Base-by-base conservation (phyloP, 2,888 invertebrate species). In the Limnephilus auricula region DNA sequence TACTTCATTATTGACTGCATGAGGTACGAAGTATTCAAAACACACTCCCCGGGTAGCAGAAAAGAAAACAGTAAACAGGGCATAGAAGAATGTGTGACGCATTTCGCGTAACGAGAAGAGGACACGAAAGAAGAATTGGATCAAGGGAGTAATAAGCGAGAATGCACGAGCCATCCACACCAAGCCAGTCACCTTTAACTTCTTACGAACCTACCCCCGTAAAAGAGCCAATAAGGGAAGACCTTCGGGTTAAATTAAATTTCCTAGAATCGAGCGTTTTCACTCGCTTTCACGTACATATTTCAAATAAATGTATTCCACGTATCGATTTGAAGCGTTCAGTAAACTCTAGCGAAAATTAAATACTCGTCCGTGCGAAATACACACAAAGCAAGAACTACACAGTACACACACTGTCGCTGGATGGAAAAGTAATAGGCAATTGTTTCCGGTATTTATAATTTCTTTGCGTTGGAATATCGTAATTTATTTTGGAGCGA, bases 231-330 rank as follows among this genome's bases (percentile, higher is more conserved):
- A 65, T 65, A 65, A 65, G 65, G 25, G 25, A 65, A 84, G 37
- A n/a, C 84, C 37, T 84, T 37, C 84, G 84, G 40, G 84, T 84
- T 84, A 84, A 84, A 84, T 84, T 84, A 84, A 84, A 84, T 84
- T 84, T 84, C 40, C n/a, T 12, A 84, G 84, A 84, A 84, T 37
- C 37, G 84, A 37, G 34, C 84, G n/a, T 34, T 40, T 37, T 37
- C 65, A 65, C 65, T 65, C 65, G 25, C 65, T 65, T 65, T 65
- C 65, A 65, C 65, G 65, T 18, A 80, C 31, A 32, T 80, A 80
- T 80, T 80, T 31, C 32, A 18, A 80, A 80, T 80, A 13, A 80
- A 9, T 31, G 30, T 32, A 15, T 65, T 65, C 65, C 65, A 65
- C 65, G 65, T 65, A 65, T 65, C 65, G 25, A 65, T 65, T 65